Conservation (phyloP, 1,140 invertebrate genomes). For the Aleiodes sp. region DNA sequence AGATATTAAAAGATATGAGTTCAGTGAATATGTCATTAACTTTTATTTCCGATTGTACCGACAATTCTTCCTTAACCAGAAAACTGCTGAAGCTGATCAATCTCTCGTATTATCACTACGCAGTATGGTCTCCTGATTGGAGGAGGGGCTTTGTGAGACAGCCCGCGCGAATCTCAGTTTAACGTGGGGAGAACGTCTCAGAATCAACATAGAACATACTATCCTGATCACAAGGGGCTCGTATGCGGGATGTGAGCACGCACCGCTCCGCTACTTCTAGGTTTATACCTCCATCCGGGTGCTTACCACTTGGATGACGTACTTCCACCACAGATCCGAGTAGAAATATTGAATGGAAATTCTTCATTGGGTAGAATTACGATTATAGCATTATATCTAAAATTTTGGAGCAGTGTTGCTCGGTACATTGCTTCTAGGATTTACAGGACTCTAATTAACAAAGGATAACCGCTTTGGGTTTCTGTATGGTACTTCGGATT, state of each 20-base stretch:
- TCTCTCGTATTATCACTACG: not conserved
- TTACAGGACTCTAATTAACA: not conserved
- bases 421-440: not conserved
- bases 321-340: too few species aligned
- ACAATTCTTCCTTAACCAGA: too few species aligned
- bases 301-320: not conserved
- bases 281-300: not conserved
- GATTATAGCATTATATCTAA: too few species aligned
- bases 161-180: constrained; percentile 64
- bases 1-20: too few species aligned
- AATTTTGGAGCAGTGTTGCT: too few species aligned
- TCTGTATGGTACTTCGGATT: constrained; percentile 4
- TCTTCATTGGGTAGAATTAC: too few species aligned
- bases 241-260: constrained; percentile 64
- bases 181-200: constrained; percentile 42
- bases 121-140: constrained; percentile 51
- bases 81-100: not conserved
- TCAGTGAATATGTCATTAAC: too few species aligned
- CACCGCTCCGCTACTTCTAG: constrained; percentile 41
- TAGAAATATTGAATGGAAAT: too few species aligned
- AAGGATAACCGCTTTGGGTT: constrained; percentile 6
- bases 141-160: constrained; percentile 64
- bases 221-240: constrained; percentile 52
- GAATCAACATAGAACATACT: constrained; percentile 31
- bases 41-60: too few species aligned